Conservation (phyloP, 2,888 invertebrate species). For the Unio pictorum region DNA sequence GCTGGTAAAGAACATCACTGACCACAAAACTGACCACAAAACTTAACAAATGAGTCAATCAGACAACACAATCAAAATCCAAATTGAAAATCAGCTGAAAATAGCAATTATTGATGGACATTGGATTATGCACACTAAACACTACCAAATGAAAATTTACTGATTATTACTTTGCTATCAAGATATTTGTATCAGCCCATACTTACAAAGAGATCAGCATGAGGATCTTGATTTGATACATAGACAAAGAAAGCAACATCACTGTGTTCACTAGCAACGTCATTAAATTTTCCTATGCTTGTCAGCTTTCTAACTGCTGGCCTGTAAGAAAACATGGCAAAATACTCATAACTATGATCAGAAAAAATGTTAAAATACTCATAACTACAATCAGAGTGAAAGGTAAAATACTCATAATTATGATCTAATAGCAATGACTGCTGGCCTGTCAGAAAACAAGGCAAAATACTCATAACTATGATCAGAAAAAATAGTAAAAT, state of each 20-base stretch:
- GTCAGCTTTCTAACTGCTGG: constrained; percentile 88
- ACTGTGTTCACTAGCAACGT: constrained; percentile 80
- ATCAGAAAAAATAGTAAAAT: neutral
- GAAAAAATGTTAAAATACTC: constrained; percentile 4
- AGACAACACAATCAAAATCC: too few relatives aligned
- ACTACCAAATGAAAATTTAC: neutral
- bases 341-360: constrained; percentile 1
- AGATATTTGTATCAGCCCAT: neutral
- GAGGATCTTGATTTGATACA: constrained; percentile 78
- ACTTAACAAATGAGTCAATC: too few relatives aligned
- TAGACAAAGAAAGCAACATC: constrained; percentile 87
- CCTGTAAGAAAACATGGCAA: constrained; percentile 45
- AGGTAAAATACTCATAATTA: too few relatives aligned
- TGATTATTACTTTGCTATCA: neutral
- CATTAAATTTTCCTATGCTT: constrained; percentile 83
- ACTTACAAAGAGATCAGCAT: constrained; percentile 61
- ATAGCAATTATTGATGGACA: too few relatives aligned
- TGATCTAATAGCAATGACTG: constrained; percentile 75
- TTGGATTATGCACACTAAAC: too few relatives aligned
- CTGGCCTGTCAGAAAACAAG: constrained; percentile 75
- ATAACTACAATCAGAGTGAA: neutral
- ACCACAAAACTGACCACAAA: too few relatives aligned
- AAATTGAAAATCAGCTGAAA: too few relatives aligned
- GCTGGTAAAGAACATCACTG: too few relatives aligned
- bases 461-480: neutral